These are phyloP conservation scores for Montipora cactus DNA, from an alignment of 64 coral and sea anemone genomes.

Conservation along the genomic window DNA sequence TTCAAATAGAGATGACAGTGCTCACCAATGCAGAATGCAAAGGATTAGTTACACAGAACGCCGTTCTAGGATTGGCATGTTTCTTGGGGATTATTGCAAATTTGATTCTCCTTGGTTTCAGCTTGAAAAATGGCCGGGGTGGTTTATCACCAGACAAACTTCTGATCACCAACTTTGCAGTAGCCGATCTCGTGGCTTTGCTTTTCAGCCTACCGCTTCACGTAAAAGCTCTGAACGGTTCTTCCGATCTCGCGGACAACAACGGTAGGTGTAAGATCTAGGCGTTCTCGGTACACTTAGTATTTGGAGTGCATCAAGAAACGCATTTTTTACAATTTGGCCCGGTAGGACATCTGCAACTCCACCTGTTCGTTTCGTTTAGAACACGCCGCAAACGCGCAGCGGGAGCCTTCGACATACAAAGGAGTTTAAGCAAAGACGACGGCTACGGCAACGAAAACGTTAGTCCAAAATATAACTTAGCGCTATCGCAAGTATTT, in stretches of 20 bases:
- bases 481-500: too few relatives aligned
- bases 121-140: background rate
- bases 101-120: constrained; percentile 16
- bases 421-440: too few relatives aligned
- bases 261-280: background rate
- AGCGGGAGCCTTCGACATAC: too few relatives aligned
- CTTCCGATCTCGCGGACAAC: constrained; percentile 21
- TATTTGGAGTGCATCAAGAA: too few relatives aligned
- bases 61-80: background rate
- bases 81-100: constrained; percentile 26
- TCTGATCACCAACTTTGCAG: constrained; percentile 43
- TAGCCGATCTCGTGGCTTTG: constrained; percentile 19
- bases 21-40: background rate
- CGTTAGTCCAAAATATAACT: too few relatives aligned
- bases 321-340: too few relatives aligned
- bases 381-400: too few relatives aligned
- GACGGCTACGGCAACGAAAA: too few relatives aligned
- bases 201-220: constrained; percentile 68
- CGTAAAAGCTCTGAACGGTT: constrained; percentile 29
- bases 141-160: constrained; percentile 42
- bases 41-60: constrained; percentile 33
- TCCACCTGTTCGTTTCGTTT: too few relatives aligned
- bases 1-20: background rate
- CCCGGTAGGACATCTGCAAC: too few relatives aligned
- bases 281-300: background rate